A percentile compares a stretch with the other conserved stretches of the same genome.
Conservation (phyloP, 2,113 vertebrate genomes). For the Callorhinus ursinus region DNA sequence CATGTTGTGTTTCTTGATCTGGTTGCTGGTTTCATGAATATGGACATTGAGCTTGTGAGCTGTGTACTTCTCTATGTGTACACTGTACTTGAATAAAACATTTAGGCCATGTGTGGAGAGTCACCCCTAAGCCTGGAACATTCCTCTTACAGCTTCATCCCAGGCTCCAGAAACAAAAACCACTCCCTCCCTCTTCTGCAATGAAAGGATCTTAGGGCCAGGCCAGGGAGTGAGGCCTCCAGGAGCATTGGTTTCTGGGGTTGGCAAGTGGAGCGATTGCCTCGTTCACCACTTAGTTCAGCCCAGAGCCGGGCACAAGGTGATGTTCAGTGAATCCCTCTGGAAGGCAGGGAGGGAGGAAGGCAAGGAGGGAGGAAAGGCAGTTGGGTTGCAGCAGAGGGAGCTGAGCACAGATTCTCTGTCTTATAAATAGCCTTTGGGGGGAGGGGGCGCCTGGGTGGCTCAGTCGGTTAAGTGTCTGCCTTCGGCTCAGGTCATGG, state of each 20-base stretch:
- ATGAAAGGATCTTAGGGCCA: not conserved
- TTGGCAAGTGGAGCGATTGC: accelerated
- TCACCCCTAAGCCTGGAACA: not conserved
- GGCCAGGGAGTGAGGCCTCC: not conserved
- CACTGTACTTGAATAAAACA: not conserved
- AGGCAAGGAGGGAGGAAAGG: not conserved
- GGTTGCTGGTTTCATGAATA: not conserved
- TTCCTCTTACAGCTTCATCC: not conserved
- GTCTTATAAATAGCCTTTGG: not conserved
- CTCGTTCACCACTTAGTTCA: not conserved
- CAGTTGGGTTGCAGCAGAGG: not conserved
- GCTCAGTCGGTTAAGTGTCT: too few species aligned
- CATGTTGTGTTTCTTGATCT: not conserved
- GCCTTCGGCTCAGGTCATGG: too few species aligned
- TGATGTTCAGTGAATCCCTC: not conserved
- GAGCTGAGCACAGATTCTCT: not conserved
- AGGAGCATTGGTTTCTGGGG: not conserved
- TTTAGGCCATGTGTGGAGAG: not conserved
- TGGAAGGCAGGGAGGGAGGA: not conserved
- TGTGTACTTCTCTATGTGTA: not conserved
- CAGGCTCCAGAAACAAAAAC: not conserved
- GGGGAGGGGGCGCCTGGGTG: too few species aligned
- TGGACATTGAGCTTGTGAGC: not conserved
- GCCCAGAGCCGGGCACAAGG: not conserved
- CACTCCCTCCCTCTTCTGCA: not conserved